A percentile compares a stretch with the other conserved stretches of the same genome.
phyloP scores from a whole-genome alignment of 1,140 invertebrate species.

The Sinonovacula constricta region DNA sequence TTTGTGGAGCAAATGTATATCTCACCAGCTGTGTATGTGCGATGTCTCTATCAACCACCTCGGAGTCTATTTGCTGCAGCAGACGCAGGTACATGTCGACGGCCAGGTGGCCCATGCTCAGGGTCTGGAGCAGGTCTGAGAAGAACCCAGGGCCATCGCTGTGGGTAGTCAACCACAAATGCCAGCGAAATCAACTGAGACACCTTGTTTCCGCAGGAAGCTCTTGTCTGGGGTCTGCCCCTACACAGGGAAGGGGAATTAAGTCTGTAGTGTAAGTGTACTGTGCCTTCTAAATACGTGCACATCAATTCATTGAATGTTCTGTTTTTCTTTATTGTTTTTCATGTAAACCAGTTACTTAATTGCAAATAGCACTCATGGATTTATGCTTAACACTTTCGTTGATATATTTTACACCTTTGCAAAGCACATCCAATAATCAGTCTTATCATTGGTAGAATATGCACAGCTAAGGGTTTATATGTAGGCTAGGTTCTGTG shows the following conservation, averaged over 20 bases:
- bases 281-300: too few relatives aligned
- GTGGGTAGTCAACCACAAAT: conserved; percentile 81
- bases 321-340: too few relatives aligned
- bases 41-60: conserved; percentile 81
- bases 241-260: conserved; percentile 47
- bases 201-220: conserved; percentile 80
- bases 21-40: conserved; percentile 77
- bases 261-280: not conserved
- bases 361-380: too few relatives aligned
- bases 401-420: too few relatives aligned
- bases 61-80: conserved; percentile 80
- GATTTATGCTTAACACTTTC: too few relatives aligned
- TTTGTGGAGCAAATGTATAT: conserved; percentile 10
- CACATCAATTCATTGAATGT: too few relatives aligned
- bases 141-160: conserved; percentile 81
- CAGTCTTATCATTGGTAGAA: too few relatives aligned
- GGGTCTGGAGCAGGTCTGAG: conserved; percentile 78
- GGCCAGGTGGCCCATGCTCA: conserved; percentile 75
- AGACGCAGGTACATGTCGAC: conserved; percentile 81
- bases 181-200: conserved; percentile 81
- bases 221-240: conserved; percentile 64
- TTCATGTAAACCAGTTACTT: too few relatives aligned
- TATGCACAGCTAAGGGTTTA: too few relatives aligned
- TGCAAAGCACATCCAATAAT: too few relatives aligned
- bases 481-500: too few relatives aligned